Conservation (phyloP, 2,797 vertebrate genomes). For the Myotis pilosus region DNA sequence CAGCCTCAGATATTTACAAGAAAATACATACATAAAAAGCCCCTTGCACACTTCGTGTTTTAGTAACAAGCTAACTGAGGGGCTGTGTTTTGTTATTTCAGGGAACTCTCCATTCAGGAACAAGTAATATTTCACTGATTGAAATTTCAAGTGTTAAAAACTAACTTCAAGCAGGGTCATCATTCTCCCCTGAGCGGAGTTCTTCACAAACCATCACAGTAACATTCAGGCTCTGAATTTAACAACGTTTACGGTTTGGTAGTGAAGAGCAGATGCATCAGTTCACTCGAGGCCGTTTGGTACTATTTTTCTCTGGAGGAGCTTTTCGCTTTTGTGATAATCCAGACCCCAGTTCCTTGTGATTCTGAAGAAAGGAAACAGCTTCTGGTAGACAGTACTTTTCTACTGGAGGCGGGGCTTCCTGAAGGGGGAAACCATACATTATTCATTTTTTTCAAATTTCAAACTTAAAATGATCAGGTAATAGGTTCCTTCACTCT, state of each 20-base stretch:
- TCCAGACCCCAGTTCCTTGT: constrained; percentile 73
- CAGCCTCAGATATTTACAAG: constrained; percentile 34
- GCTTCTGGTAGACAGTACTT: constrained; percentile 88
- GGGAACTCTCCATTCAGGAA: constrained; percentile 23
- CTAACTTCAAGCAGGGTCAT: background rate
- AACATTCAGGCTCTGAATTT: constrained; percentile 65
- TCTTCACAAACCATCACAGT: constrained; percentile 39
- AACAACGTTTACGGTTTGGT: background rate
- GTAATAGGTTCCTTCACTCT: background rate
- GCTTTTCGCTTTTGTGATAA: constrained; percentile 93
- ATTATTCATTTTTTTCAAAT: background rate
- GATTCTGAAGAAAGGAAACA: constrained; percentile 69
- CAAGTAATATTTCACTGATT: constrained; percentile 56
- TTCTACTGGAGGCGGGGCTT: constrained; percentile 88
- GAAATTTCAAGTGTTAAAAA: constrained; percentile 61
- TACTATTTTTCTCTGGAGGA: constrained; percentile 80
- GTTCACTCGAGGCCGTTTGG: constrained; percentile 88
- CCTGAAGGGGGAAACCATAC: constrained; percentile 81
- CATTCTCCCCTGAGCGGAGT: background rate
- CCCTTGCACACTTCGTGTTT: background rate
- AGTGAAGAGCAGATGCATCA: constrained; percentile 71
- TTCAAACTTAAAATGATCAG: background rate
- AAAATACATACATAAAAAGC: constrained; percentile 39
- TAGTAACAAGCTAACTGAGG: background rate
- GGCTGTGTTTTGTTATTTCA: background rate